Conservation (phyloP, 1,140 invertebrate species). For the Mya arenaria region DNA sequence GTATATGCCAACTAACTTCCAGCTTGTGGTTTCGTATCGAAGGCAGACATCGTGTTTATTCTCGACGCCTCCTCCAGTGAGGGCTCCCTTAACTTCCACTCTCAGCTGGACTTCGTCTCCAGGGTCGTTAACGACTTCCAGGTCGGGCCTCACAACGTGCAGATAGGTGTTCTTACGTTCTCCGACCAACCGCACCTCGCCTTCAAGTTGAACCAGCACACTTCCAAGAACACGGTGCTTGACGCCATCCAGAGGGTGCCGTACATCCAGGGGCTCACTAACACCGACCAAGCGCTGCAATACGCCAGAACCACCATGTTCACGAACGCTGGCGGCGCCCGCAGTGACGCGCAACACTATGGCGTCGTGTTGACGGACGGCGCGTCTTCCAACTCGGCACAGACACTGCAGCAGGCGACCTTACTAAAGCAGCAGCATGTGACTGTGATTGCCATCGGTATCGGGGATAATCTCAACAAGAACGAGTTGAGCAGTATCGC, state of each 20-base stretch:
- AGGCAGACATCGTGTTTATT: constrained; percentile 72
- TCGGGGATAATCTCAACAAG: constrained; percentile 56
- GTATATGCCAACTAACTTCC: not conserved
- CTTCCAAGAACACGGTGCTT: constrained; percentile 57
- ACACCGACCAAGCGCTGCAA: constrained; percentile 64
- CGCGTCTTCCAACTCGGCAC: constrained; percentile 42
- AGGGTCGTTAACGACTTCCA: constrained; percentile 55
- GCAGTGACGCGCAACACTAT: constrained; percentile 54
- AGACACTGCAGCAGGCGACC: constrained; percentile 44
- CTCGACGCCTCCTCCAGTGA: constrained; percentile 71
- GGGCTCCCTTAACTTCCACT: constrained; percentile 59
- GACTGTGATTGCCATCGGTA: constrained; percentile 58
- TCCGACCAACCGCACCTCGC: constrained; percentile 50
- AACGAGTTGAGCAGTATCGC: constrained; percentile 63
- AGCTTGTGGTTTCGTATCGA: constrained; percentile 24
- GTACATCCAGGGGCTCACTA: constrained; percentile 57
- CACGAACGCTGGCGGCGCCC: constrained; percentile 41
- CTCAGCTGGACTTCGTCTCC: constrained; percentile 65
- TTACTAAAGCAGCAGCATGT: constrained; percentile 53
- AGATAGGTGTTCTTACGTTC: constrained; percentile 67
- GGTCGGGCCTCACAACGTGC: constrained; percentile 64
- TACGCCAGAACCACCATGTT: constrained; percentile 56
- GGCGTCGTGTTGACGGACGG: constrained; percentile 67
- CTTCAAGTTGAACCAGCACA: constrained; percentile 66
- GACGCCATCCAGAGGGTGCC: constrained; percentile 54